Base-by-base conservation (phyloP, 2,888 invertebrate species). In the Macrostomum cliftonense region DNA sequence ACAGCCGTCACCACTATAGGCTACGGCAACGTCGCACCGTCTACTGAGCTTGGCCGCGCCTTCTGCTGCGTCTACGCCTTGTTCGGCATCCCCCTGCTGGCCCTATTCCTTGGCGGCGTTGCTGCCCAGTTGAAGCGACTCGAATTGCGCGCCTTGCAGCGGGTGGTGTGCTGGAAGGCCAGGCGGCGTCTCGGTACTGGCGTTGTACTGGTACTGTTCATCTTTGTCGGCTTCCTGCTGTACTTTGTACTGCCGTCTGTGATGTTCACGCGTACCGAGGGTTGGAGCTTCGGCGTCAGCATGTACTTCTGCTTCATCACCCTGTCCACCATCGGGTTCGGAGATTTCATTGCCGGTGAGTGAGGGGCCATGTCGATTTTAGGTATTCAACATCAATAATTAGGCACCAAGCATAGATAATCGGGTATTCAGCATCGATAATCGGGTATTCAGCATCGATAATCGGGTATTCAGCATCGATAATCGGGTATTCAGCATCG, bases 1-100 rank as follows among this genome's bases (percentile, higher is more conserved):
- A 59, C 59, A 12, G 55, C 57, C 9, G 52, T 57, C 14, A 58
- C 58, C 1, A 59, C 59, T 4, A 57, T 59, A 43, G 59, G 60
- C 14, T 60, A 60, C 43, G 60, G 60, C 11, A 52, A 60, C 44
- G 56, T 59, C 36, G 50, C 58, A 2, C 60, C 60, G 14, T 51
- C 55, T 11, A 60, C 60, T 14, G 2, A 7, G 1, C 55, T 53
- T 2, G 60, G 60, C 1, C 52, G 50, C 13, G 42, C 54, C 1
- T 60, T 60, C 50, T 57, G 54, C 36, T 53, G 56, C 9, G 49
- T 57, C 19, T 59, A 56, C 44, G 59, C 57, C 1, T 36, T 60
- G 5, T 28, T 60, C 12, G 60, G 60, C 17, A 60, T 60, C 19
- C 58, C 60, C 1, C 39, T 59, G 4, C 50, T 52, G 9, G 57